Evolutionary conservation across 2,888 invertebrate species (phyloP).

Genomic region (Clistopyga incitator): DNA sequence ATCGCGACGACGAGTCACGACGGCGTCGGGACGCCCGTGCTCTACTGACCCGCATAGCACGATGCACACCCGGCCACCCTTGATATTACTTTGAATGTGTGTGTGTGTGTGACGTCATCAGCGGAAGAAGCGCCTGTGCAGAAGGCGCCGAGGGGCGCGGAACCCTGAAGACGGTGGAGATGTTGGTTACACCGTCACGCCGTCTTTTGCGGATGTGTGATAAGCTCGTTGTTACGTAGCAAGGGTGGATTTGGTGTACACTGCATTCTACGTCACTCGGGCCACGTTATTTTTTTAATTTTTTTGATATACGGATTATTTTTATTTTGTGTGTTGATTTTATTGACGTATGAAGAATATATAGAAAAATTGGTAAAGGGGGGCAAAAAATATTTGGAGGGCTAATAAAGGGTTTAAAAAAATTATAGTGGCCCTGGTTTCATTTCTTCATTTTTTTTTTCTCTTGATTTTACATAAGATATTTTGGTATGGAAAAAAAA

Average conservation of each 20-base stretch:
- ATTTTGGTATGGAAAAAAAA: no score
- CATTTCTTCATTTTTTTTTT: no score
- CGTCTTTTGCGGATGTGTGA: not conserved
- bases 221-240: conserved; percentile 2
- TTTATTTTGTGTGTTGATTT: no score
- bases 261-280: no score
- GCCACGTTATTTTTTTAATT: no score
- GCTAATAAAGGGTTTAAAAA: no score
- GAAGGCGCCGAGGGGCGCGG: conserved; percentile 37
- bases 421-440: no score
- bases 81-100: conserved; percentile 54
- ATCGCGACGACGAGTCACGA: conserved; percentile 51
- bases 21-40: conserved; percentile 73
- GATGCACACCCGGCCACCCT: conserved; percentile 61
- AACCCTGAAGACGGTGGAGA: not conserved
- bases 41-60: conserved; percentile 80
- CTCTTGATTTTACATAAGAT: no score
- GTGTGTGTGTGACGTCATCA: conserved; percentile 67
- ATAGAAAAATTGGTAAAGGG: no score
- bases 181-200: not conserved
- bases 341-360: no score
- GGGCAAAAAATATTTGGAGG: no score
- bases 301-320: no score
- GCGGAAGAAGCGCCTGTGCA: conserved; percentile 71
- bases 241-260: not conserved